Evolutionary conservation across 2,113 vertebrate species (phyloP).

Genomic region (Platanista minor): DNA sequence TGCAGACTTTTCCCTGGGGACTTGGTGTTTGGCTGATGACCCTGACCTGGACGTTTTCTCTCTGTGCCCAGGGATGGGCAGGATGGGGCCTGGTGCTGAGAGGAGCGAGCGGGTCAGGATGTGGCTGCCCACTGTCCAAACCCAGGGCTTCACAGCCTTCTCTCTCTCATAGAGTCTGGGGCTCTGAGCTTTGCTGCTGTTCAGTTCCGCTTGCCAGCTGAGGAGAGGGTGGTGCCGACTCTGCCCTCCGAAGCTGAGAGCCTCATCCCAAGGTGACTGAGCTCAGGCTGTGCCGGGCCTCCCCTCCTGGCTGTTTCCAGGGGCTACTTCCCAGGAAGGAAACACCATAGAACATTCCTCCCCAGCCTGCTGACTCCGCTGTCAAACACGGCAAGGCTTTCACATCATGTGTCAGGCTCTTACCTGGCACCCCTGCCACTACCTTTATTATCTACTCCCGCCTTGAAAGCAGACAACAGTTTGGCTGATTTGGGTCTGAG

Average conservation of each 20-base stretch:
- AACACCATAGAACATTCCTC: neutral
- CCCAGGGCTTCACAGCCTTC: neutral
- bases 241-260: neutral
- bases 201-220: neutral
- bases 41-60: neutral
- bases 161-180: neutral
- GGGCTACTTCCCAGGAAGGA: neutral
- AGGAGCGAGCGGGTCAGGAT: neutral
- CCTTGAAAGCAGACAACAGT: neutral
- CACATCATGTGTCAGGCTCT: rapidly evolving
- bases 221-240: neutral
- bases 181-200: neutral
- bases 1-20: neutral
- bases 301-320: neutral
- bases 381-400: neutral
- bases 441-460: neutral
- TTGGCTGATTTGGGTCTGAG: neutral
- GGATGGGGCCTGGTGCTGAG: neutral
- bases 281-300: rapidly evolving
- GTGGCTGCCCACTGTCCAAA: neutral
- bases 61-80: neutral
- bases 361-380: neutral
- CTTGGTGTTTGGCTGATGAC: neutral
- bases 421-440: neutral
- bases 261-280: neutral